These are phyloP conservation scores for Heliconius ethilla DNA, from an alignment of 2,888 invertebrate species.

Conservation along the genomic window DNA sequence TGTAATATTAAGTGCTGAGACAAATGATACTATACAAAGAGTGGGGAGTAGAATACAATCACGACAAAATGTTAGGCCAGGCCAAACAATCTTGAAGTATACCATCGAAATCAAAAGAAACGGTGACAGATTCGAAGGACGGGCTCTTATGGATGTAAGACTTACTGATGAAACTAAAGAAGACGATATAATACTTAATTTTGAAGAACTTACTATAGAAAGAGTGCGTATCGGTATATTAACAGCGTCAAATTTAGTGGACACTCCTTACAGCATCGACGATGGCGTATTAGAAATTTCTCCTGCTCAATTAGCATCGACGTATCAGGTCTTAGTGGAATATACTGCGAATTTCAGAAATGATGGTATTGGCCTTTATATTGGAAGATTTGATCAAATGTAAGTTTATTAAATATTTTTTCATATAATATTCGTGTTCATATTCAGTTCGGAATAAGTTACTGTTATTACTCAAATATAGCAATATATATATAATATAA, in stretches of 20 bases:
- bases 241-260: conserved; percentile 49
- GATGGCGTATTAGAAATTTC: conserved; percentile 54
- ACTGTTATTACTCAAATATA: neutral
- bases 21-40: neutral
- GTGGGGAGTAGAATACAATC: neutral
- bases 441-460: neutral
- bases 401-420: conserved; percentile 30
- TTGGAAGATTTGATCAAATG: conserved; percentile 32
- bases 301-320: conserved; percentile 46
- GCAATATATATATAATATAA: neutral
- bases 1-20: neutral
- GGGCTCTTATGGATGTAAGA: conserved; percentile 53
- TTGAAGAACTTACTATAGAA: conserved; percentile 51
- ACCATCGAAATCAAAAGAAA: conserved; percentile 54
- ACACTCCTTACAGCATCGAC: conserved; percentile 45
- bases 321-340: conserved; percentile 57
- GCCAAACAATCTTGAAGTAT: conserved; percentile 55
- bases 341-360: conserved; percentile 54
- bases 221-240: conserved; percentile 55
- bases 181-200: conserved; percentile 53
- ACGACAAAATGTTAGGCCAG: conserved; percentile 53
- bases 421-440: neutral
- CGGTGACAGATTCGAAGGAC: conserved; percentile 55
- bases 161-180: conserved; percentile 51
- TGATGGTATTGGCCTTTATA: conserved; percentile 54